A percentile compares a stretch with the other conserved stretches of the same genome.
These are phyloP conservation scores for Melanostigma gelatinosum DNA, from an alignment of 2,113 vertebrate genomes.

Conservation along the genomic window DNA sequence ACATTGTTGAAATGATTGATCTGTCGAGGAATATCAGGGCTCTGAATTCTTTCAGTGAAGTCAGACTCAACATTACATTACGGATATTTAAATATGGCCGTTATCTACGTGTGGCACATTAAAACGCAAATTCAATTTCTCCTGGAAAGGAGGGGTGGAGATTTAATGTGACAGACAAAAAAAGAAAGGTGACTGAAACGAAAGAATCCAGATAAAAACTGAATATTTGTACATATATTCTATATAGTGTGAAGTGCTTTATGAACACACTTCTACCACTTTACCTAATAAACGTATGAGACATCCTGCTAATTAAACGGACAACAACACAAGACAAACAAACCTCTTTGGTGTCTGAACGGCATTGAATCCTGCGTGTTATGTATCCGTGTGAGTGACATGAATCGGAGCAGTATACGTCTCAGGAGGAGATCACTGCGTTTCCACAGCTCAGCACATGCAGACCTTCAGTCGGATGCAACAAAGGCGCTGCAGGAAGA, in stretches of 20 bases:
- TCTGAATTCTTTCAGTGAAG: not conserved
- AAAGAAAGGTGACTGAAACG: not conserved
- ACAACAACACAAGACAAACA: not conserved
- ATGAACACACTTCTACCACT: not conserved
- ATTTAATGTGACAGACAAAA: not conserved
- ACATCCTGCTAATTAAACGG: not conserved
- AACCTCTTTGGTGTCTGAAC: not conserved
- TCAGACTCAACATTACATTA: not conserved
- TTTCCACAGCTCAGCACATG: not conserved
- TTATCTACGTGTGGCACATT: not conserved
- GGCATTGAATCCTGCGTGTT: not conserved
- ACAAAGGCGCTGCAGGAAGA: slow-evolving; percentile 43
- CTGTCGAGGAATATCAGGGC: not conserved
- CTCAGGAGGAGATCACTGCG: not conserved
- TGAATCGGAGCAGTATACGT: not conserved
- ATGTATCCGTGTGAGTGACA: not conserved
- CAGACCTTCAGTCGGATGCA: slow-evolving; percentile 31
- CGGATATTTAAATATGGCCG: not conserved
- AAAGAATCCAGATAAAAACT: not conserved
- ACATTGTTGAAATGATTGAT: not conserved
- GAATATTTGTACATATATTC: not conserved
- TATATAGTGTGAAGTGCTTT: not conserved
- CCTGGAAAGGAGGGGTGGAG: too few relatives aligned
- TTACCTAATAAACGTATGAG: not conserved
- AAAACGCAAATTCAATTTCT: too few relatives aligned